Conservation (phyloP, 2,797 vertebrate species). For the Xerus rutilus region DNA sequence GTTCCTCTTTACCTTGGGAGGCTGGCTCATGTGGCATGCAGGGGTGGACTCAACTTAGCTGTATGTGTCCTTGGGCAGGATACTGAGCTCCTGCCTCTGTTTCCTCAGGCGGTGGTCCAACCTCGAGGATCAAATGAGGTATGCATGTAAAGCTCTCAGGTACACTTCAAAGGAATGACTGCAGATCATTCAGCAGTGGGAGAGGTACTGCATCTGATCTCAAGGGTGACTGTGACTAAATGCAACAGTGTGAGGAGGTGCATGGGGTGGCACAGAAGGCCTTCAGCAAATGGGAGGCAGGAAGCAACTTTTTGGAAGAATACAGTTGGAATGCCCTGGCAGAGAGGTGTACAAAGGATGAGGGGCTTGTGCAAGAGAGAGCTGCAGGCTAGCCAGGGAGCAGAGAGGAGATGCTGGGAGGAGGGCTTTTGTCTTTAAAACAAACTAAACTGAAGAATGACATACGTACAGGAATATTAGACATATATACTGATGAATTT, state of each 20-base stretch:
- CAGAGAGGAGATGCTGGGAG: background rate
- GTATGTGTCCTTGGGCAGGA: background rate
- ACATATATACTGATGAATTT: background rate
- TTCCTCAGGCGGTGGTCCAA: background rate
- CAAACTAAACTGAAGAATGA: background rate
- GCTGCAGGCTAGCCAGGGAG: too few species aligned
- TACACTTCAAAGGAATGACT: accelerated
- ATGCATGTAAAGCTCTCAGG: background rate
- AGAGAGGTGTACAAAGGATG: background rate
- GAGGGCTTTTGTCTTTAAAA: background rate
- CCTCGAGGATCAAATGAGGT: background rate
- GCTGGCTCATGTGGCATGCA: background rate
- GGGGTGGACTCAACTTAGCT: background rate
- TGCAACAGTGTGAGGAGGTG: background rate
- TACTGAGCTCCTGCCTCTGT: background rate
- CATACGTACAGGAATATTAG: background rate
- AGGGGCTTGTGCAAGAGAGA: background rate
- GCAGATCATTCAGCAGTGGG: background rate
- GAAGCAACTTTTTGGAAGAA: background rate
- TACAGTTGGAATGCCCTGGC: background rate
- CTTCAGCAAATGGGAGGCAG: background rate
- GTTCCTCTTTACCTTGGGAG: background rate
- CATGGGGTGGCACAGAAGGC: background rate
- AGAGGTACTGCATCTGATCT: background rate
- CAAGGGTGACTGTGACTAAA: background rate